phyloP scores from a whole-genome alignment of 2,888 invertebrate genomes.

The Andrena bucephala region DNA sequence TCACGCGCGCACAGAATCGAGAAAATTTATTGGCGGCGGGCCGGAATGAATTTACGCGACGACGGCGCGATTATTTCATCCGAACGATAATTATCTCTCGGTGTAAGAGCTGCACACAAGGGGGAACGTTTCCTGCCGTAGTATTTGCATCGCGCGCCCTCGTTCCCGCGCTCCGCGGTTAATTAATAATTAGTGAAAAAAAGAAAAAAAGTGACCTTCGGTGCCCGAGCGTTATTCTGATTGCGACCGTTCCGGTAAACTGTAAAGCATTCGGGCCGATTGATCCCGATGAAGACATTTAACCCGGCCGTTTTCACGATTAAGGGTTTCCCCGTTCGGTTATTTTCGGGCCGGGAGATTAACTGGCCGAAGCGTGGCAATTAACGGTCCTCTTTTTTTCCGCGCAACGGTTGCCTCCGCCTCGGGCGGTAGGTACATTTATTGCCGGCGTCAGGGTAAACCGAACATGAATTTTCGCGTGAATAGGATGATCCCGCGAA shows the following conservation, averaged over 20 bases:
- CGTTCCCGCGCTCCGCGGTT: neutral
- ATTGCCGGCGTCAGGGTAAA: slow-evolving; percentile 7
- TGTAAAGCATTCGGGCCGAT: neutral
- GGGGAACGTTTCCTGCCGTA: slow-evolving; percentile 9
- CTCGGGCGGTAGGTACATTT: neutral
- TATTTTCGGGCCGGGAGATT: neutral
- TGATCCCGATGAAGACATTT: slow-evolving; percentile 26
- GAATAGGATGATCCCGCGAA: neutral
- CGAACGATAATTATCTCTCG: slow-evolving; percentile 20
- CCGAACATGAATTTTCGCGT: slow-evolving; percentile 1
- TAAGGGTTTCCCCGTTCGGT: neutral
- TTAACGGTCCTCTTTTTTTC: slow-evolving; percentile 23
- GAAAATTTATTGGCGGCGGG: slow-evolving; percentile 3
- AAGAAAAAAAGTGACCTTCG: slow-evolving; percentile 1
- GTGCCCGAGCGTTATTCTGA: slow-evolving; percentile 2
- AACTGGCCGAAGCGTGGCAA: slow-evolving; percentile 21
- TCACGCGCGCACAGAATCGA: slow-evolving; percentile 7
- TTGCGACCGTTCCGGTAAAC: neutral
- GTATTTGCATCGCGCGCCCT: neutral
- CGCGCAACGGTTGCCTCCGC: neutral
- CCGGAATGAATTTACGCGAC: slow-evolving; percentile 15
- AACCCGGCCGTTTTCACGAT: neutral
- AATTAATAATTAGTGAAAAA: slow-evolving; percentile 16
- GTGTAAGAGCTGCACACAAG: neutral
- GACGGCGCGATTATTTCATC: slow-evolving; percentile 24